Base-by-base conservation (phyloP, 1,140 invertebrate species). In the Zaprionus inermis region DNA sequence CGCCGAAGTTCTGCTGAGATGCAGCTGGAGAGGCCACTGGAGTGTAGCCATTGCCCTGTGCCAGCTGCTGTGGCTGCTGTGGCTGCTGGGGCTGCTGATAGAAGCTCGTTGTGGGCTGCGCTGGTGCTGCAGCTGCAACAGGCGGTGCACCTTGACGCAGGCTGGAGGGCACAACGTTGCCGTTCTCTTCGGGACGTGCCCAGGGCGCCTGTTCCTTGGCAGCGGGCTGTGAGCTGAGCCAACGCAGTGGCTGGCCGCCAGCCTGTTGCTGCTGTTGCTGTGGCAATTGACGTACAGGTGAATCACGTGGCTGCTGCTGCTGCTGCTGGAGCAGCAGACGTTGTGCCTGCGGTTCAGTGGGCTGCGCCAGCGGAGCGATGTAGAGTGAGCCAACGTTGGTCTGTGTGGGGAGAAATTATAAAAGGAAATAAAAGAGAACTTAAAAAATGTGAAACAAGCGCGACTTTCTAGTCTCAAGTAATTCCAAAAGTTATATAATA, bases 331-430 rank as follows among this genome's bases (percentile, higher is more conserved):
- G 71, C 51, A 90, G 52, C 52, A 91, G 79, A 57, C 78, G 72
- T 18, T 90, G 91, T 11, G 91, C 91, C 66, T 91, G 90, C 2
- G 90, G 90, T 51, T 91, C 90, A 12, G 80, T 84, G 22, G 90
- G 85, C 34, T 91, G 78, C 7, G 82, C 81, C 68, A 92, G 49
- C 12, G 91, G 91, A 57, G 91, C 90, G 22, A 92, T 92, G 20
- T 92, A 92, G 9, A 92, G 77, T 18, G 91, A 91, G 28, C 91
- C 91, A 36, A 92, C 82, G 58, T 92, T 90, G 67, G 90, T 88
- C 91, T 92, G 11, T 2, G 30, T 12, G 24, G 9, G 16, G 9
- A 12, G 52, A 1, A 44, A 30, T 18, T 30, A 2, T 16, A 18
- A 30, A 20, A 36, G 54, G 18, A 5, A 2, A 18, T 3, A 4